Base-by-base conservation (phyloP, 2,797 vertebrate genomes). In the Mus caroli region DNA sequence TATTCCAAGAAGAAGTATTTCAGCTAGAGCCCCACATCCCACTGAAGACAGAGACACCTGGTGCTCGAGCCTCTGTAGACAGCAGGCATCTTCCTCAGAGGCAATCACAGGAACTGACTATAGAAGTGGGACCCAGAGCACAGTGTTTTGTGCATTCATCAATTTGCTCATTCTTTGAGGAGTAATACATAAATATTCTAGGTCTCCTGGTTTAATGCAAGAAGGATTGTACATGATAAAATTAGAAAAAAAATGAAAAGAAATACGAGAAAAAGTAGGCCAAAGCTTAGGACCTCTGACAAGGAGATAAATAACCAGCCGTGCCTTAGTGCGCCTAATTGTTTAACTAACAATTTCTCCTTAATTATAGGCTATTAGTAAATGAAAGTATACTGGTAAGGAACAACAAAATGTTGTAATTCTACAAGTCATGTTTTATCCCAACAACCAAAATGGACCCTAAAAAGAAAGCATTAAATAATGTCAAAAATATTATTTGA, bases 281-380 rank as follows among this genome's bases (percentile, higher is more conserved):
- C 87, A 60, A 94, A 40, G 58, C 73, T 62, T 56, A 34, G 75
- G 82, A 62, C 3, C 67, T 56, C 87, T 69, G 58, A 50, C 54
- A 85, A 86, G 43, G 43, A 56, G 69, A 37, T 85, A 60, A 62
- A 58, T 46, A 34, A 2, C 62, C 67, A 1, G 75, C 46, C 62
- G 40, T 28, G 85, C 37, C 86, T 91, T 24, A 34, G 31, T 67
- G 56, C 34, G 56, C 76, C 89, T 86, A 73, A 90, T 90, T 92
- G 52, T 91, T 94, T 87, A 83, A 69, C 73, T 91, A 73, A 88
- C 64, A 58, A 31, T 88, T 88, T 94, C 58, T 95, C 94, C 94
- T 92, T 95, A 88, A 96, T 91, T 92, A 54, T 64, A 90, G 56
- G 54, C 88, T 71, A 88, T 77, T 86, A 86, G 83, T 95, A 89